Base-by-base conservation (phyloP, 1,140 invertebrate genomes). In the Drosophila pseudoobscura region DNA sequence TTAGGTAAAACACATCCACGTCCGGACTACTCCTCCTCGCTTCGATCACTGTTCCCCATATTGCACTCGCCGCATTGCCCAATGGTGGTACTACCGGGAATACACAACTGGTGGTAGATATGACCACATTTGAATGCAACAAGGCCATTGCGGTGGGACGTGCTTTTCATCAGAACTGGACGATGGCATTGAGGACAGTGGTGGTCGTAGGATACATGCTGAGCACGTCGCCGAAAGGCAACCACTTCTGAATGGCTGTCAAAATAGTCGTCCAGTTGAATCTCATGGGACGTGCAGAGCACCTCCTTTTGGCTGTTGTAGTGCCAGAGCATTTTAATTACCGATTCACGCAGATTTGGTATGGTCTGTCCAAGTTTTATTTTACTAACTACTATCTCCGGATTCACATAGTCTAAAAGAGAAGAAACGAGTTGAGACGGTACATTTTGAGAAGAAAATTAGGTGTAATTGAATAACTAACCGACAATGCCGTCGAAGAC, bases 301-400 rank as follows among this genome's bases (percentile, higher is more conserved):
- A 98, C 94, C 11, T 97, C 96, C 41, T 98, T 95, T 93, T 99
- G 98, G 39, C 99, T 92, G 91, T 97, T 97, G 90, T 98, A 99
- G 91, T 99, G 98, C 85, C 96, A 96, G 91, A 99, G 94, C 94
- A 99, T 98, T 92, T 98, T 98, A 0, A 98, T 96, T 3, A 99
- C 92, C 3, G 97, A 97, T 83, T 97, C 95, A 74, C 98, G 95
- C 1, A 99, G 92, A 13, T 97, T 96, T 50, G 96, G 96, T 78
- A 99, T 98, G 91, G 96, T 93, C 91, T 97, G 95, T 2, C 95
- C 95, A 2, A 95, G 93, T 75, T 96, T 94, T 75, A 99, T 99
- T 89, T 95, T 95, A 83, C 96, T 93, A 56, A 99, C 96, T 57
- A 99, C 93, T 71, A 96, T 94, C 62, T 95, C 95, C 0, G 98